These are phyloP conservation scores for Cochlearius cochlearius DNA, from an alignment of 2,113 vertebrate species.

Conservation along the genomic window DNA sequence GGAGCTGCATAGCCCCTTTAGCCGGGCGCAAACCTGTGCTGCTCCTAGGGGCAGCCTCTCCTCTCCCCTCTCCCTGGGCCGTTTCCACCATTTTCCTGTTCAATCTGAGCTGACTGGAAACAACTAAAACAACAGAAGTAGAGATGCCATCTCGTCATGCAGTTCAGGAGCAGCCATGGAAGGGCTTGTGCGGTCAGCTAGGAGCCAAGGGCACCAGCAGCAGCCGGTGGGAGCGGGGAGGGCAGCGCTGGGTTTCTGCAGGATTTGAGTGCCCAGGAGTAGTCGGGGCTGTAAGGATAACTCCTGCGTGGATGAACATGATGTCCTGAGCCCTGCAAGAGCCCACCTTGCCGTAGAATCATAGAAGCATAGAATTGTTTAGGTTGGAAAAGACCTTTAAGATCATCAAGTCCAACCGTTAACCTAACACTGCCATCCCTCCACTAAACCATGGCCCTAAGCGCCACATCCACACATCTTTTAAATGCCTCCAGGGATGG, in stretches of 20 bases:
- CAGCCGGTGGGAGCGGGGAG: accelerated
- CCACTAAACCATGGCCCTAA: no score
- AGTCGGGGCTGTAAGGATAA: background rate
- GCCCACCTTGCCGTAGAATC: background rate
- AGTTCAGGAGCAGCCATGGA: background rate
- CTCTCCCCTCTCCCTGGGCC: background rate
- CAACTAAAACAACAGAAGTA: background rate
- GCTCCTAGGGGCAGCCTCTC: background rate
- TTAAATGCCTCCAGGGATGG: no score
- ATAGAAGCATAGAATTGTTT: no score
- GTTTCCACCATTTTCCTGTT: background rate
- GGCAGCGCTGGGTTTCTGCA: accelerated
- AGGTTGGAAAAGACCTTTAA: no score
- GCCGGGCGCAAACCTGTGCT: background rate
- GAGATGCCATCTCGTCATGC: background rate
- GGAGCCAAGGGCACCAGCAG: background rate
- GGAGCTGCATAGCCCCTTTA: background rate
- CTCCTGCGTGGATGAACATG: background rate
- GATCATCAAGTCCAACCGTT: no score
- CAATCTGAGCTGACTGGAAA: background rate
- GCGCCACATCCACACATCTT: no score
- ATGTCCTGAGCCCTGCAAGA: background rate
- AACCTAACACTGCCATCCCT: no score
- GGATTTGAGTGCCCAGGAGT: background rate
- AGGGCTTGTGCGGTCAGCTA: background rate